Percentiles rank a stretch among this genome's conserved stretches.
Evolutionary conservation across 2,113 vertebrate genomes (phyloP).

Genomic region (Grammomys surdaster): DNA sequence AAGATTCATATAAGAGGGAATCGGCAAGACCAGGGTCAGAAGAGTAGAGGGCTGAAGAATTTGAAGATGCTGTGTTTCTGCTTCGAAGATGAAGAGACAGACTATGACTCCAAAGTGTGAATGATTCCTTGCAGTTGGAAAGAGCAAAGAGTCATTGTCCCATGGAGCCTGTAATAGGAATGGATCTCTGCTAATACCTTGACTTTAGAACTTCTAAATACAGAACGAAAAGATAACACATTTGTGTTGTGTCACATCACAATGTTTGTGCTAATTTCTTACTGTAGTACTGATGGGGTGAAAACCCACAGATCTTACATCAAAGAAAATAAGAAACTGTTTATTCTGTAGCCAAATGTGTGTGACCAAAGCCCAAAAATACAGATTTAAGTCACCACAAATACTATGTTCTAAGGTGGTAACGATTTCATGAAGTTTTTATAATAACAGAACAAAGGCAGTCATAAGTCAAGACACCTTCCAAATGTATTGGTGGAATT

Average conservation of each 20-base stretch:
- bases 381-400: neutral
- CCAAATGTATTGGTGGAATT: neutral
- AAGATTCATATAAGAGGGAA: neutral
- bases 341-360: neutral
- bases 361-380: neutral
- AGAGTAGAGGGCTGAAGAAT: neutral
- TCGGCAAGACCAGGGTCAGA: neutral
- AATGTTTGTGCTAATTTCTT: constrained; percentile 26
- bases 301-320: neutral
- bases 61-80: neutral
- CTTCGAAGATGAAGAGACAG: constrained; percentile 36
- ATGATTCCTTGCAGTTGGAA: neutral
- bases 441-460: neutral
- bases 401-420: neutral
- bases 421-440: neutral
- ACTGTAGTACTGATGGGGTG: neutral
- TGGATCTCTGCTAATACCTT: neutral
- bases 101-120: neutral
- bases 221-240: constrained; percentile 13
- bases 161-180: neutral
- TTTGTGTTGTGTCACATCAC: constrained; percentile 3
- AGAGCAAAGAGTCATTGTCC: constrained; percentile 32
- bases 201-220: constrained; percentile 50
- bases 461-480: neutral
- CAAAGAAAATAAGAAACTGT: neutral